phyloP scores from a whole-genome alignment of 2,888 invertebrate genomes.

The Rhagonycha lutea region DNA sequence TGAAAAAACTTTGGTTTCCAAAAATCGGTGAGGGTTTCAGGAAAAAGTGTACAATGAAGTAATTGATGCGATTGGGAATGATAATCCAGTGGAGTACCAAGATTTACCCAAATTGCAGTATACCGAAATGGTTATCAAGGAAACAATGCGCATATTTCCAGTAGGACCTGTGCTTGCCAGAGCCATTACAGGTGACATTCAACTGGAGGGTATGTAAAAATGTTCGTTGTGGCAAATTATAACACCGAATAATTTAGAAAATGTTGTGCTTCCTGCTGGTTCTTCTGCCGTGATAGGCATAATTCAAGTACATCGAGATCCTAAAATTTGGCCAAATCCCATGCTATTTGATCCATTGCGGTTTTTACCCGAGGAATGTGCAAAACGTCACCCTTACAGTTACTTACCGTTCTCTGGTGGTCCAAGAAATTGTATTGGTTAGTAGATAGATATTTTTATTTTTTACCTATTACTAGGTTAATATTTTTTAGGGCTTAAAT shows the following conservation, averaged over 20 bases:
- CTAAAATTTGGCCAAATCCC: slow-evolving; percentile 8
- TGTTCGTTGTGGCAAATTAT: not conserved
- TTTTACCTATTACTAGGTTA: not conserved
- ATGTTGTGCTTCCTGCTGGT: slow-evolving; percentile 5
- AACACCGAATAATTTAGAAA: not conserved
- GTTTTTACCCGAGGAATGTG: slow-evolving; percentile 9
- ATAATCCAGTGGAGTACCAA: slow-evolving; percentile 1
- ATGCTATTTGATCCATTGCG: slow-evolving; percentile 15
- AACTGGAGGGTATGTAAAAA: slow-evolving; percentile 2
- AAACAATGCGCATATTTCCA: slow-evolving; percentile 28
- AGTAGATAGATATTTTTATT: not conserved
- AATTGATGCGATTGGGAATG: slow-evolving; percentile 11
- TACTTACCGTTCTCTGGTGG: slow-evolving; percentile 14
- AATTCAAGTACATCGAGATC: slow-evolving; percentile 2
- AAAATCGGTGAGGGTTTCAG: not conserved
- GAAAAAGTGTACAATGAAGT: slow-evolving; percentile 30
- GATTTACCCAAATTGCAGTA: slow-evolving; percentile 24
- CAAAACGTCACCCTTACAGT: slow-evolving; percentile 14
- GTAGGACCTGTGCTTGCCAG: slow-evolving; percentile 16
- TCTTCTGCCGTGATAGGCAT: not conserved
- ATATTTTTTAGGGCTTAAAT: slow-evolving; percentile 45
- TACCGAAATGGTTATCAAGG: slow-evolving; percentile 30
- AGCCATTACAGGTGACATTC: slow-evolving; percentile 17
- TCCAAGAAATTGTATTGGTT: slow-evolving; percentile 16
- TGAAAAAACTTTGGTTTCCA: not conserved